Conservation (phyloP, 2,113 vertebrate species). For the Dipodomys merriami region DNA sequence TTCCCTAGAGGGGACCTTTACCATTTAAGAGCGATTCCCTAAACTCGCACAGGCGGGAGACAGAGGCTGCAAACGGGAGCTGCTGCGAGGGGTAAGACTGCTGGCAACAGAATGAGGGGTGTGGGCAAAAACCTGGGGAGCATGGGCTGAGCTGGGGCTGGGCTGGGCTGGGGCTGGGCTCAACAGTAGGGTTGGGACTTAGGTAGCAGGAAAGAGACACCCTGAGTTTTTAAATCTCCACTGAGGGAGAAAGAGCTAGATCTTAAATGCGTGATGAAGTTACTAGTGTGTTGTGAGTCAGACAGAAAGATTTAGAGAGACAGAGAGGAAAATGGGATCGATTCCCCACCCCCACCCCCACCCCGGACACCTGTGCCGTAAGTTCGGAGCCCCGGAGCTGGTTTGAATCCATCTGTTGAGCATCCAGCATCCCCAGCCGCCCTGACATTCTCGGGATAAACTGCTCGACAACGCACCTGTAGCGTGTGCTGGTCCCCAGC, state of each 20-base stretch:
- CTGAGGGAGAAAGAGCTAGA: too few species aligned
- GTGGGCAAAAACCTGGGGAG: not conserved
- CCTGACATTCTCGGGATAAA: not conserved
- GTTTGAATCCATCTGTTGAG: not conserved
- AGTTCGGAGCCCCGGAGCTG: not conserved
- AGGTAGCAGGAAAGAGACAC: not conserved
- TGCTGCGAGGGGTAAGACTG: not conserved
- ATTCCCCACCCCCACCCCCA: too few species aligned
- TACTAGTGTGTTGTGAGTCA: too few species aligned
- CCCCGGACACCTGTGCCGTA: too few species aligned
- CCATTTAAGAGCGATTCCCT: slow-evolving; percentile 11
- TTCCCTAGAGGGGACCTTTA: not conserved
- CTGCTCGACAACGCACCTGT: not conserved
- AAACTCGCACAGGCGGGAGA: not conserved
- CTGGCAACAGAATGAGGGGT: not conserved
- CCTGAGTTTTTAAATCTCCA: too few species aligned
- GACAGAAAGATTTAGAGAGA: too few species aligned
- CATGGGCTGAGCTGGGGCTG: too few species aligned
- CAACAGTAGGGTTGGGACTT: not conserved
- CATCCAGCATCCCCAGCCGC: not conserved
- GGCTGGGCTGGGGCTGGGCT: too few species aligned
- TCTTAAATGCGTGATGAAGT: too few species aligned
- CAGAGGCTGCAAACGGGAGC: not conserved
- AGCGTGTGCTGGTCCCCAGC: not conserved
- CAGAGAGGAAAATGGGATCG: too few species aligned